Conservation (phyloP, 64 coral and sea anemone genomes). For the Cladopsammia gracilis region DNA sequence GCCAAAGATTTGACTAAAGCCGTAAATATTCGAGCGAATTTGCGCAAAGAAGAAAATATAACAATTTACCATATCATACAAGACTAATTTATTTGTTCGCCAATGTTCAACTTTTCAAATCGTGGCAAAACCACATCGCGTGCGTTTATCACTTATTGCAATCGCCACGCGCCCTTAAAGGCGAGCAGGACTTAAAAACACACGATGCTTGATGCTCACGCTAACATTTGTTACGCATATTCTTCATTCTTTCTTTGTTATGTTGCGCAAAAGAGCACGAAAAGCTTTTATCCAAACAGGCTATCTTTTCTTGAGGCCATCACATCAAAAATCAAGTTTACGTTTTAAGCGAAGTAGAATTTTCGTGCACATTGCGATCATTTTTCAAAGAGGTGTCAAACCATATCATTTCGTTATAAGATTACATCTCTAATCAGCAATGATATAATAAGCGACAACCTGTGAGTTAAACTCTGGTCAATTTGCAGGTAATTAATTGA, state of each 20-base stretch:
- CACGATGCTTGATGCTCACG: not conserved
- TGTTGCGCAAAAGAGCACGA: not conserved
- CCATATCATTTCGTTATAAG: not conserved
- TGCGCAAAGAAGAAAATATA: no score
- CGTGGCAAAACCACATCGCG: conserved; percentile 1
- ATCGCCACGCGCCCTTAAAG: not conserved
- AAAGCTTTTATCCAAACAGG: not conserved
- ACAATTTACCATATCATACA: not conserved
- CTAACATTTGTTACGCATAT: not conserved
- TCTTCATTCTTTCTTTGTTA: not conserved
- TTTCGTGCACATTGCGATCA: conserved; percentile 7
- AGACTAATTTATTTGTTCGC: no score
- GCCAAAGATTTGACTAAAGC: no score
- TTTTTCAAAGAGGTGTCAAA: not conserved
- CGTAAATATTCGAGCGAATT: no score
- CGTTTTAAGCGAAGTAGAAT: not conserved
- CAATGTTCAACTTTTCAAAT: not conserved
- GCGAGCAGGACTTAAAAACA: not conserved
- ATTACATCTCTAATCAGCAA: conserved; percentile 16
- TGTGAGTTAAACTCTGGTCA: not conserved
- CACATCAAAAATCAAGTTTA: not conserved
- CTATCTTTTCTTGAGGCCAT: not conserved
- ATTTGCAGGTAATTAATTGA: conserved; percentile 50
- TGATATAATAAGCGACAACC: not conserved
- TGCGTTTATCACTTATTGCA: not conserved